Evolutionary conservation across 2,888 invertebrate genomes (phyloP).

Genomic region (Protonemura montana): DNA sequence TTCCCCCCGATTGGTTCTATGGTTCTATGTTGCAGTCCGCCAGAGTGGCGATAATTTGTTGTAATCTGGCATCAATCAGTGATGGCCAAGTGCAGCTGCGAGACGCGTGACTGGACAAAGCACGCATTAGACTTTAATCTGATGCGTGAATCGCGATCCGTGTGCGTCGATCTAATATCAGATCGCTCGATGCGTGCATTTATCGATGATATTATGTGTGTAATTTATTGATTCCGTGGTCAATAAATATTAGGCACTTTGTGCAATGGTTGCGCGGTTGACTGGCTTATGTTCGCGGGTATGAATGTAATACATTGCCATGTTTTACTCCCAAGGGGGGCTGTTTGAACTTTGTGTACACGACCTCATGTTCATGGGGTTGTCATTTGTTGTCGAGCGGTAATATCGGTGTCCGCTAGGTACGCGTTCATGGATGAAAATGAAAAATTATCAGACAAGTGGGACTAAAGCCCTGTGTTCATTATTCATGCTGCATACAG

Average conservation of each 20-base stretch:
- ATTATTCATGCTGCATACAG: neutral
- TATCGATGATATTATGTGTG: neutral
- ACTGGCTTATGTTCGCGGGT: neutral
- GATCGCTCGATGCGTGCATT: neutral
- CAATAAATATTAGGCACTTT: neutral
- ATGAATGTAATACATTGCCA: neutral
- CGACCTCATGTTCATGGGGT: neutral
- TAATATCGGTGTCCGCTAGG: neutral
- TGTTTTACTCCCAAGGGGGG: neutral
- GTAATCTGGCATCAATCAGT: constrained; percentile 12
- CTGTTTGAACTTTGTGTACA: neutral
- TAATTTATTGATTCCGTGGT: neutral
- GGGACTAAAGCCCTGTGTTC: neutral
- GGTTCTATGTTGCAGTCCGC: no score
- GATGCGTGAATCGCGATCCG: neutral
- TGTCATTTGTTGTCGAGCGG: neutral
- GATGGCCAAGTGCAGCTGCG: neutral
- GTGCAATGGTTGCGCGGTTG: neutral
- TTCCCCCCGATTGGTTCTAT: neutral
- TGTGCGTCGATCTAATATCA: neutral
- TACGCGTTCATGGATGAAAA: neutral
- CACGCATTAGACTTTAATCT: neutral
- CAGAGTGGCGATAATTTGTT: neutral
- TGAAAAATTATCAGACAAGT: constrained; percentile 7
- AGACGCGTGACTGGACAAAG: neutral